Conservation (phyloP, 2,888 invertebrate species). For the Orthosia cruda region DNA sequence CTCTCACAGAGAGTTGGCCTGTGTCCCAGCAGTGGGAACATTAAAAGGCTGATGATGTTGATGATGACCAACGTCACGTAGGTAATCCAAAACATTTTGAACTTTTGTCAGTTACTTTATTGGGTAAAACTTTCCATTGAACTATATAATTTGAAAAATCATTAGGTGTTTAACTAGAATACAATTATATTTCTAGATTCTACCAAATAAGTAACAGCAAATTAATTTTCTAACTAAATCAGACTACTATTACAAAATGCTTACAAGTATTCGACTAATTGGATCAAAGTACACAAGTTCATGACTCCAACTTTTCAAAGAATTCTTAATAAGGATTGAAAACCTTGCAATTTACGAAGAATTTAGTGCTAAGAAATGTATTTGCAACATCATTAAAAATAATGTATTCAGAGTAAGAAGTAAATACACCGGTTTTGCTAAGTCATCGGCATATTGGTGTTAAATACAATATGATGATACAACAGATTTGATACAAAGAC, state of each 20-base stretch:
- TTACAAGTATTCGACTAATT: slow-evolving; percentile 15
- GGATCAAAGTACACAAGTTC: slow-evolving; percentile 17
- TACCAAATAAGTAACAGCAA: not conserved
- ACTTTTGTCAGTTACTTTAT: too few species aligned
- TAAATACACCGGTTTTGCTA: not conserved
- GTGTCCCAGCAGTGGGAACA: too few species aligned
- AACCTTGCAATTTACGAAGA: slow-evolving; percentile 18
- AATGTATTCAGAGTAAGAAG: slow-evolving; percentile 23
- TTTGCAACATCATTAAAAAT: slow-evolving; percentile 34
- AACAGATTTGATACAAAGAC: slow-evolving; percentile 30
- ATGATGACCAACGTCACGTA: too few species aligned
- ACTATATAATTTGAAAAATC: too few species aligned
- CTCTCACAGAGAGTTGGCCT: too few species aligned
- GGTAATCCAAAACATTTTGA: too few species aligned
- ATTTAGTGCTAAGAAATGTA: slow-evolving; percentile 6
- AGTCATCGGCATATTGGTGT: slow-evolving; percentile 15
- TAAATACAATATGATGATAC: slow-evolving; percentile 25
- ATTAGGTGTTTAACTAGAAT: not conserved
- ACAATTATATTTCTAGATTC: not conserved
- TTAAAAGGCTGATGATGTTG: too few species aligned
- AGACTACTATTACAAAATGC: not conserved
- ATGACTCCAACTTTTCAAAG: not conserved
- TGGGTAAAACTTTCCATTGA: too few species aligned
- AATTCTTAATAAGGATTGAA: slow-evolving; percentile 7
- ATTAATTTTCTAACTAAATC: not conserved